These are phyloP conservation scores for Sinopyrophorus schimmeli DNA, from an alignment of 2,888 invertebrate species.

Conservation along the genomic window DNA sequence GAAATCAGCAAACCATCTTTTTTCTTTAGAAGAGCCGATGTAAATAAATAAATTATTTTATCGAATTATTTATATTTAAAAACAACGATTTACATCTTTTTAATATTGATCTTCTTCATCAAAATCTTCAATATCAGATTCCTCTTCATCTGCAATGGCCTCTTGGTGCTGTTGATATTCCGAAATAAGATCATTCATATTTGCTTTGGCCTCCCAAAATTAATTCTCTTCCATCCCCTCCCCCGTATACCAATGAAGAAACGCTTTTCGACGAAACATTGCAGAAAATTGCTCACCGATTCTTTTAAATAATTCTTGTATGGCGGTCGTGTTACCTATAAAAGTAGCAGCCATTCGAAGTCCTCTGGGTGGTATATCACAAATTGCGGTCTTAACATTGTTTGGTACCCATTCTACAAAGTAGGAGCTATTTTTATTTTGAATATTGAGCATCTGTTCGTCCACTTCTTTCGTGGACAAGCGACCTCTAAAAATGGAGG, in stretches of 20 bases:
- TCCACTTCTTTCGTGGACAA: conserved; percentile 68
- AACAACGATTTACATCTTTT: too few relatives aligned
- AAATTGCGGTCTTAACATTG: conserved; percentile 72
- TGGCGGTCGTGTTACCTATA: conserved; percentile 65
- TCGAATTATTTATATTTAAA: too few relatives aligned
- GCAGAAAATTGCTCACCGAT: conserved; percentile 58
- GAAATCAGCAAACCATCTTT: too few relatives aligned
- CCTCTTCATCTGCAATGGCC: conserved; percentile 61
- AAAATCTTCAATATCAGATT: conserved; percentile 1
- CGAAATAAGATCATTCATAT: conserved; percentile 74
- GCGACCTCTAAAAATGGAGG: conserved; percentile 77
- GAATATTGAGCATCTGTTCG: conserved; percentile 66
- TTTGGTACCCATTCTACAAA: conserved; percentile 70
- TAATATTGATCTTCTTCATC: conserved; percentile 10
- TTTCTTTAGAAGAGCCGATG: neutral
- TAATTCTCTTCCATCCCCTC: conserved; percentile 76
- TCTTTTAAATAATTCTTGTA: conserved; percentile 78
- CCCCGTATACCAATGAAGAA: conserved; percentile 77
- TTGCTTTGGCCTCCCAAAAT: conserved; percentile 72
- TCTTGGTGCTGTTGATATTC: conserved; percentile 80
- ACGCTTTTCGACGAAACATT: conserved; percentile 74
- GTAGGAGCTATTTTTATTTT: conserved; percentile 69
- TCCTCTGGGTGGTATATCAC: conserved; percentile 72
- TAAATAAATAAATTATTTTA: neutral
- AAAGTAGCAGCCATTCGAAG: conserved; percentile 49